Conservation (phyloP, 2,113 vertebrate genomes). For the Misgurnus anguillicaudatus region DNA sequence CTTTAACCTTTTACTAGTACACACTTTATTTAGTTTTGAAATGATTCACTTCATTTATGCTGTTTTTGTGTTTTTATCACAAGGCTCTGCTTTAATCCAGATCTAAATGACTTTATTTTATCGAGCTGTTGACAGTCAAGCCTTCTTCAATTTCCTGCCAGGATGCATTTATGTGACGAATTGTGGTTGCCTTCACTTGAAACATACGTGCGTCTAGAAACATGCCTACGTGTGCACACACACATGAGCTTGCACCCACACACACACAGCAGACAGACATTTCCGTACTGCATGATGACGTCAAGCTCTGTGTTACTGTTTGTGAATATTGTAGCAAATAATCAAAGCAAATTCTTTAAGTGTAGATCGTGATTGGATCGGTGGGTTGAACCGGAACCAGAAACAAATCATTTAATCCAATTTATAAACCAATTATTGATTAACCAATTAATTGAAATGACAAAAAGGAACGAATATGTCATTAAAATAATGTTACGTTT, state of each 20-base stretch:
- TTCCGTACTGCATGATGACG: no score
- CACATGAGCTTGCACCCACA: neutral
- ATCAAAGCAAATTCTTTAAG: no score
- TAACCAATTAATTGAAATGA: no score
- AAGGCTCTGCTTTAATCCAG: neutral
- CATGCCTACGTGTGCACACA: neutral
- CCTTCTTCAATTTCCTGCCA: slow-evolving; percentile 28
- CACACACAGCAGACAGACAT: neutral
- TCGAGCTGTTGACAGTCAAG: neutral
- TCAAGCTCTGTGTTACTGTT: neutral
- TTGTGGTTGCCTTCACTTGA: neutral
- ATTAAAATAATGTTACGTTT: no score
- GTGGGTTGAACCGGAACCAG: no score
- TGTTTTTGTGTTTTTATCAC: neutral
- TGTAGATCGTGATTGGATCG: no score
- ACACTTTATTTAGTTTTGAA: neutral
- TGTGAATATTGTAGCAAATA: neutral
- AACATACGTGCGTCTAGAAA: neutral
- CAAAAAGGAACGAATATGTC: no score
- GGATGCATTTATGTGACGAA: neutral
- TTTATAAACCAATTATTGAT: no score
- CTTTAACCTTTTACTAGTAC: neutral
- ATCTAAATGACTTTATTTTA: slow-evolving; percentile 19
- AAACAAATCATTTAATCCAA: no score
- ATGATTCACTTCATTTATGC: neutral